Evolutionary conservation across 2,888 invertebrate species (phyloP), one percentile per base, ranked within the genome.

Genomic region (Lingula anatina): DNA sequence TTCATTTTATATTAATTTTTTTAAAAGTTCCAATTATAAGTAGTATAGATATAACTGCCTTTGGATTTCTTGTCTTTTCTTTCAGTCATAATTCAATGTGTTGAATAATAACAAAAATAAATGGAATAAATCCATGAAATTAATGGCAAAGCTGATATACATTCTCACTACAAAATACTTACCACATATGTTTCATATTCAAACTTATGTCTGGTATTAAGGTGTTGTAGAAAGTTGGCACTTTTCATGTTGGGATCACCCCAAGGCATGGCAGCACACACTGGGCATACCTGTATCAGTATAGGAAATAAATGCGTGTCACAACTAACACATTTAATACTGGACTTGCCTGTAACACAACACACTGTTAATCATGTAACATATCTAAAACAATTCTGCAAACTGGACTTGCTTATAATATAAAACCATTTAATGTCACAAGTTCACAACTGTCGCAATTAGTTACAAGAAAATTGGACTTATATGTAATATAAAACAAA

Each of bases 181-280:
- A 73, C 71, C 59, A 73, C 72, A 58, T 64, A 74, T 3, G 72
- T 71, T 38, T 73, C 70, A 50, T 74, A 74, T 47, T 73, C 72
- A 64, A 74, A 74, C 50, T 62, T 63, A 53, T 74, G 74, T 46
- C 74, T 45, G 24, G 64, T 50, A 45, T 70, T 70, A 25, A 74
- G 61, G 47, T 74, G 74, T 21, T 58, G 57, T 21, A 71, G 50
- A 50, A 73, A 72, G 50, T 71, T 67, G 26, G 56, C 48, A 50
- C 71, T 71, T 26, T 51, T 56, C 42, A 56, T 55, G 44, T 58
- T 60, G 9, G 62, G 60, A 40, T 72, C 66, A 15, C 74, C 74
- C 74, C 74, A 74, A 2, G 74, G 74, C 74, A 73, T 73, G 15
- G 71, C 64, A 5, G 65, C 59, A 66, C 73, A 73, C 2, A 73